Percentiles rank a stretch among this genome's conserved stretches.
Evolutionary conservation across 1,140 invertebrate species (phyloP).

Genomic region (Cyphomyrmex costatus): DNA sequence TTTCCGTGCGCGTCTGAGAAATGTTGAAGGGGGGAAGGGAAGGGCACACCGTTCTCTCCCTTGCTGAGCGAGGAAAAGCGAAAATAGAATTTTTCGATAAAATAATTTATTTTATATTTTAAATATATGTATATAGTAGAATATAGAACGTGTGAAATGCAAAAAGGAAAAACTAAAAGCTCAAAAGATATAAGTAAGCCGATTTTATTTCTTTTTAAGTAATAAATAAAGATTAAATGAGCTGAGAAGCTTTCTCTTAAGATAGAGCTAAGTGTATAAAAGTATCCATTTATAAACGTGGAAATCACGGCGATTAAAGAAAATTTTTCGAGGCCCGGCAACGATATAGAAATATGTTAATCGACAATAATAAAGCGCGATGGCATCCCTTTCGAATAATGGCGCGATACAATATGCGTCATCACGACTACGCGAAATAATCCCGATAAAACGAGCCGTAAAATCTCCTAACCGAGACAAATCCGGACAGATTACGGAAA

Average conservation of each 20-base stretch:
- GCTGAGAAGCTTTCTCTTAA: not conserved
- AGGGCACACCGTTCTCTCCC: not conserved
- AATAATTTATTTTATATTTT: slow-evolving; percentile 30
- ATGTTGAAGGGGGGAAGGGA: not conserved
- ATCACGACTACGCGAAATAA: slow-evolving; percentile 62
- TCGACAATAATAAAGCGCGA: slow-evolving; percentile 45
- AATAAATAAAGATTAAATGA: not conserved
- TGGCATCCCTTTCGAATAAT: slow-evolving; percentile 55
- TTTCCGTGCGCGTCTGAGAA: slow-evolving; percentile 51
- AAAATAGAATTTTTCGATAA: slow-evolving; percentile 6
- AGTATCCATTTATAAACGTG: not conserved
- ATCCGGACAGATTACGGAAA: slow-evolving; percentile 63
- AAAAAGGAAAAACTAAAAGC: not conserved
- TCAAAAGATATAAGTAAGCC: not conserved
- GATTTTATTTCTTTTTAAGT: not conserved
- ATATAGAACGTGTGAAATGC: not conserved
- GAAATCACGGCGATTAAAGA: slow-evolving; percentile 23
- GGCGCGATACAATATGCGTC: slow-evolving; percentile 62
- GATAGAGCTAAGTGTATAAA: not conserved
- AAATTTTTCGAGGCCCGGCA: not conserved
- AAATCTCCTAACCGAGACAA: slow-evolving; percentile 63
- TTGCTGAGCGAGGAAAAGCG: not conserved
- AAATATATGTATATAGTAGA: not conserved
- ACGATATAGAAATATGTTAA: slow-evolving; percentile 60
- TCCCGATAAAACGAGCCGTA: slow-evolving; percentile 60